Percentiles rank a stretch among this genome's conserved stretches.
Conservation (phyloP, 2,888 invertebrate genomes). For the Tetragnatha montana region DNA sequence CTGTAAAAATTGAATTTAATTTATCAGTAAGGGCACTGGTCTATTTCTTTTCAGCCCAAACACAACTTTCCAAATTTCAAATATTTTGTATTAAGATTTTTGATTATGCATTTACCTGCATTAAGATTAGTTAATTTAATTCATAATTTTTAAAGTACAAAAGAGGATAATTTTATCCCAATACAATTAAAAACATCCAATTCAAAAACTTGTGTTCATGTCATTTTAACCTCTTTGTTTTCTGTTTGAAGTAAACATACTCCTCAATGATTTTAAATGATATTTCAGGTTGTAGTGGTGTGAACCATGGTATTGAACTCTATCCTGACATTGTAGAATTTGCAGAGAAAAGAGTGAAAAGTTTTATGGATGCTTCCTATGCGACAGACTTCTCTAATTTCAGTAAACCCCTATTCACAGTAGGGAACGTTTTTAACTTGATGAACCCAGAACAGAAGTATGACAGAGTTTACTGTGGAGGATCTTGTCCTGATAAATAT, state of each 20-base stretch:
- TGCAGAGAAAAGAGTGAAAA: conserved; percentile 82
- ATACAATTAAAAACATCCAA: too few species aligned
- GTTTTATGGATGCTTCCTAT: conserved; percentile 83
- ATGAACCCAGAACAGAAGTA: conserved; percentile 81
- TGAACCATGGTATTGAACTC: conserved; percentile 90
- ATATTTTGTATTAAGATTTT: too few species aligned
- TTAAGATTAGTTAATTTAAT: too few species aligned
- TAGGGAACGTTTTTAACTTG: conserved; percentile 83
- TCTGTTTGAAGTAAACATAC: neutral
- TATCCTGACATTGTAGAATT: conserved; percentile 84
- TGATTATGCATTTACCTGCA: too few species aligned
- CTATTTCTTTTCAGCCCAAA: too few species aligned
- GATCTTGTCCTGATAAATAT: conserved; percentile 85
- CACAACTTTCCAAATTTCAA: too few species aligned
- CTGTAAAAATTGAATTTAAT: too few species aligned
- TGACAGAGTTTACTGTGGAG: conserved; percentile 93
- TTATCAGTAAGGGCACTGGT: too few species aligned
- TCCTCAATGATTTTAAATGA: neutral
- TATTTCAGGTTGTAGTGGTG: conserved; percentile 80
- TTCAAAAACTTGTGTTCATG: neutral
- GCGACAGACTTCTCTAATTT: conserved; percentile 89
- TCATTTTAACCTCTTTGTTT: neutral
- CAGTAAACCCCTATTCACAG: conserved; percentile 86
- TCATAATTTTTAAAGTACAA: too few species aligned
- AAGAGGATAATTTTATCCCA: too few species aligned